Conservation (phyloP, 2,888 invertebrate species). For the Xiphydria camelus region DNA sequence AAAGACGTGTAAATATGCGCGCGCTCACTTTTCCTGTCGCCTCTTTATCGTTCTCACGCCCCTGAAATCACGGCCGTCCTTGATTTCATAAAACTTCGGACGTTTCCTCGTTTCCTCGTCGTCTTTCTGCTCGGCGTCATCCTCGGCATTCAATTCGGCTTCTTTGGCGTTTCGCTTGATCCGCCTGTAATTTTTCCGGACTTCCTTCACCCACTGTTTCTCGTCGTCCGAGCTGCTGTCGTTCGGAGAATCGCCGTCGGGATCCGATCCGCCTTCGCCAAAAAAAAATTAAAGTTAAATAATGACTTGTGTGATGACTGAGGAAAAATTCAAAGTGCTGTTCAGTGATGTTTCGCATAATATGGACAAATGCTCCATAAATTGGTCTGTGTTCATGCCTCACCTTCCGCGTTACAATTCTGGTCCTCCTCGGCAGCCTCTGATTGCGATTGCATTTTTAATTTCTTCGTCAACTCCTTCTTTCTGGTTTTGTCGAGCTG, state of each 20-base stretch:
- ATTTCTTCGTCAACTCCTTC: slow-evolving; percentile 64
- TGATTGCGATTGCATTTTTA: slow-evolving; percentile 56
- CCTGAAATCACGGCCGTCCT: slow-evolving; percentile 66
- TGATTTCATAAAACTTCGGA: slow-evolving; percentile 66
- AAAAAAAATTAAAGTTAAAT: slow-evolving; percentile 1
- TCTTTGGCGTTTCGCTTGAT: slow-evolving; percentile 63
- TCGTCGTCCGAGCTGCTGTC: slow-evolving; percentile 58
- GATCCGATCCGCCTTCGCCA: slow-evolving; percentile 51
- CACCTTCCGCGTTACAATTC: too few relatives aligned
- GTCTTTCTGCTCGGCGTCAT: slow-evolving; percentile 42
- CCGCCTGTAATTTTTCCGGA: slow-evolving; percentile 75
- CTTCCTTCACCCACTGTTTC: slow-evolving; percentile 76
- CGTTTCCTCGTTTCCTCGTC: slow-evolving; percentile 42
- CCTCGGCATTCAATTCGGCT: slow-evolving; percentile 51
- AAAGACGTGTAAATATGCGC: slow-evolving; percentile 5
- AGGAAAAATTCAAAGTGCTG: too few relatives aligned
- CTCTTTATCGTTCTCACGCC: slow-evolving; percentile 60
- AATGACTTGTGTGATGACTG: too few relatives aligned
- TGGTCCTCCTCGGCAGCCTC: slow-evolving; percentile 28
- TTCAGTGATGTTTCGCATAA: too few relatives aligned
- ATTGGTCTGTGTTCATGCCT: slow-evolving; percentile 3
- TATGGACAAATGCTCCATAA: too few relatives aligned
- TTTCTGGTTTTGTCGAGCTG: slow-evolving; percentile 74
- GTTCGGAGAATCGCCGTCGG: slow-evolving; percentile 37
- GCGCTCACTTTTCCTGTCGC: slow-evolving; percentile 60